A percentile compares a stretch with the other conserved stretches of the same genome.
Conservation (phyloP, 2,113 vertebrate species). For the Recurvirostra avosetta region DNA sequence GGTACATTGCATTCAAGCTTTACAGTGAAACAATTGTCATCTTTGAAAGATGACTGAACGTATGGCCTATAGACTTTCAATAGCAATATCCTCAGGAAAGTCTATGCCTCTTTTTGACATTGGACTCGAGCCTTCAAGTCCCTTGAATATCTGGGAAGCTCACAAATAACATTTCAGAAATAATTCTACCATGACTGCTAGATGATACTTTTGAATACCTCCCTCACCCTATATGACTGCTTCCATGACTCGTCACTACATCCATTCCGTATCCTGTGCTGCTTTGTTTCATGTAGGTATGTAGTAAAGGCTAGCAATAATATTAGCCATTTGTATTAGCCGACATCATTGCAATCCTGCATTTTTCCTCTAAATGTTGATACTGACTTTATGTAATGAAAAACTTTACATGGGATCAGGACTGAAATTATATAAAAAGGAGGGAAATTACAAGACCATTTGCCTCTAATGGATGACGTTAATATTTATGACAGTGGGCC, state of each 20-base stretch:
- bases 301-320: not conserved
- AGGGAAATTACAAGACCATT: conserved; percentile 16
- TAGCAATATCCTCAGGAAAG: not conserved
- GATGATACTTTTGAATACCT: not conserved
- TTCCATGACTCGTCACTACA: accelerated
- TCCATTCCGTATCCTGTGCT: accelerated
- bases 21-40: not conserved
- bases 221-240: not conserved
- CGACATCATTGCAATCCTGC: not conserved
- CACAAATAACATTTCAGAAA: not conserved
- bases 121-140: not conserved
- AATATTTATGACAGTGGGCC: conserved; percentile 43
- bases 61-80: not conserved
- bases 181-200: not conserved
- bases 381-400: conserved; percentile 1
- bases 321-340: not conserved
- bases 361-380: not conserved
- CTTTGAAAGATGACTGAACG: not conserved
- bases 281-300: not conserved
- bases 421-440: conserved; percentile 49
- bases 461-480: conserved; percentile 9
- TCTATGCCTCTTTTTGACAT: not conserved
- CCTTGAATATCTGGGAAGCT: not conserved
- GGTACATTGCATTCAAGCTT: not conserved
- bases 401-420: not conserved